phyloP scores from a whole-genome alignment of 1,140 invertebrate genomes.

The Euura saliciscinereae region DNA sequence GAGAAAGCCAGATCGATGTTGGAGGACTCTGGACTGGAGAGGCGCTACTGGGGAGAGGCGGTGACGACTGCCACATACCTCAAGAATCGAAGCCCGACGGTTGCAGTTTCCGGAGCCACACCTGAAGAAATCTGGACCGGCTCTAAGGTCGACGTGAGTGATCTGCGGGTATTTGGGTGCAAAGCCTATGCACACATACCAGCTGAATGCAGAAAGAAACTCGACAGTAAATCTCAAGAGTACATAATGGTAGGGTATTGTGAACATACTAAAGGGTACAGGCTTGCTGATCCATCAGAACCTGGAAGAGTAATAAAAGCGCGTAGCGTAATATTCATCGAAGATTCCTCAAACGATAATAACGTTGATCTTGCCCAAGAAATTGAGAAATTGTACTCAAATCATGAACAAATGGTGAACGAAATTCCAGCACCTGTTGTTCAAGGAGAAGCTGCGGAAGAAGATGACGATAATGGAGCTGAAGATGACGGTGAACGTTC shows the following conservation, averaged over 20 bases:
- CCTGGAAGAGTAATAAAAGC: too few species aligned
- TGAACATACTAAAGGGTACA: constrained; percentile 26
- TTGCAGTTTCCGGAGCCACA: constrained; percentile 12
- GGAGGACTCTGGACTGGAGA: constrained; percentile 16
- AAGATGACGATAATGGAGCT: too few species aligned
- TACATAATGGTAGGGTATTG: constrained; percentile 28
- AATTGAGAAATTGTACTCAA: not conserved
- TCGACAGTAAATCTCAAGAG: constrained; percentile 1
- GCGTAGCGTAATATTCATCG: too few species aligned
- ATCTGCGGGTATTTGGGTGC: constrained; percentile 25
- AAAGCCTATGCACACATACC: constrained; percentile 15
- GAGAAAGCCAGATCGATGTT: constrained; percentile 37
- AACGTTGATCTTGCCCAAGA: not conserved
- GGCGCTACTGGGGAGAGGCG: constrained; percentile 25
- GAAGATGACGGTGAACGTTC: too few species aligned
- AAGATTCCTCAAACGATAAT: too few species aligned
- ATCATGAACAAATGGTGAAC: not conserved
- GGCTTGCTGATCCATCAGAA: constrained; percentile 8
- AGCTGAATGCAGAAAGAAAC: constrained; percentile 11
- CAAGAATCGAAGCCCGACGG: constrained; percentile 17
- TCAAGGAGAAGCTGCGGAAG: too few species aligned
- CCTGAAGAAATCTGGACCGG: constrained; percentile 25
- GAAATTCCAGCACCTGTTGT: too few species aligned
- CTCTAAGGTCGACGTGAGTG: constrained; percentile 17
- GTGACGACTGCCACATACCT: constrained; percentile 17